A percentile compares a stretch with the other conserved stretches of the same genome.
Evolutionary conservation across 2,888 invertebrate species (phyloP).

Genomic region (Entomobrya multifasciata): DNA sequence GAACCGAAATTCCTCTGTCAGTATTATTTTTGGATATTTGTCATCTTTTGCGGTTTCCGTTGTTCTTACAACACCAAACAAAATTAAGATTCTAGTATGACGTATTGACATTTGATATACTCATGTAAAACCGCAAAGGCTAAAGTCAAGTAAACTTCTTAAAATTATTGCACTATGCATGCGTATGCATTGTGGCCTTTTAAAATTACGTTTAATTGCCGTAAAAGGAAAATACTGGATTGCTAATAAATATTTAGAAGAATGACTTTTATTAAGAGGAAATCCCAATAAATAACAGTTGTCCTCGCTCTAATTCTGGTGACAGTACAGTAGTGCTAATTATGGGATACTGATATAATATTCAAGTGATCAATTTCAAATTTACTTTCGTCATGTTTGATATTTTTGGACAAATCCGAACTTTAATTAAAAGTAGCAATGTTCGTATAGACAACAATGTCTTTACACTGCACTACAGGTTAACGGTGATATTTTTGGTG

Average conservation of each 20-base stretch:
- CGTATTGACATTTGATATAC: background rate
- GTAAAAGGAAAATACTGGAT: background rate
- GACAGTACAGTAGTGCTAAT: background rate
- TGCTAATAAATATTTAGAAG: background rate
- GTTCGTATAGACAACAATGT: slow-evolving; percentile 92
- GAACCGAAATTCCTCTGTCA: background rate
- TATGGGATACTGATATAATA: background rate
- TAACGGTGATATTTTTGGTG: slow-evolving; percentile 88
- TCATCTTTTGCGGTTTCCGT: background rate
- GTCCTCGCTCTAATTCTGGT: background rate
- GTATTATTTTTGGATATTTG: background rate
- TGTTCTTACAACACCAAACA: background rate
- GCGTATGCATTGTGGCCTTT: background rate
- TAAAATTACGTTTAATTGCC: background rate
- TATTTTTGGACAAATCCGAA: slow-evolving; percentile 36
- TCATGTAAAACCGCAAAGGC: background rate
- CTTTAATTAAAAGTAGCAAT: slow-evolving; percentile 15
- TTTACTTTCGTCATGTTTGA: slow-evolving; percentile 63
- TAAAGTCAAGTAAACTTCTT: background rate
- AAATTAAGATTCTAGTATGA: background rate
- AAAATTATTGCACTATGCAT: background rate
- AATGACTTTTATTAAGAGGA: background rate
- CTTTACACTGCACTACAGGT: slow-evolving; percentile 94
- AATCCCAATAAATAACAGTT: background rate
- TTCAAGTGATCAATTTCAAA: too few relatives aligned